Percentiles rank a stretch among this genome's conserved stretches.
phyloP scores from a whole-genome alignment of 1,140 invertebrate species.

The Atopsyche davidsoni region DNA sequence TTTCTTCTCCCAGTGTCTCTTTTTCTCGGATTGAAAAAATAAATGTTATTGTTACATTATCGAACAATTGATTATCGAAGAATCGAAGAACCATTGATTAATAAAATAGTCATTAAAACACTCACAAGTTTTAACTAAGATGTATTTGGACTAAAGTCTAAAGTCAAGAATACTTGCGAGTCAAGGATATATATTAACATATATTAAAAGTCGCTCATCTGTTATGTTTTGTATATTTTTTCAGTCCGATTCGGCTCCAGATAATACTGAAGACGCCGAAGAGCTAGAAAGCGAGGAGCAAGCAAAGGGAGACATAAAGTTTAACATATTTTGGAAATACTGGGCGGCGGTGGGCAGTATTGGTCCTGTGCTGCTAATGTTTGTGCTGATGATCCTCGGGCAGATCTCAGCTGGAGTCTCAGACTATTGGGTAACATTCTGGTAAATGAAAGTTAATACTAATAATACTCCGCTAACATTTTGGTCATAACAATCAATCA shows the following conservation, averaged over 20 bases:
- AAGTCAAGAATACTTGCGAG: neutral
- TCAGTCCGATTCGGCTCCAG: neutral
- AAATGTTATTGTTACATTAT: too few relatives aligned
- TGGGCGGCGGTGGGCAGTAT: conserved; percentile 61
- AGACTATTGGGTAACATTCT: conserved; percentile 74
- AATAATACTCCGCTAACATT: too few relatives aligned
- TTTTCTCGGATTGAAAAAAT: too few relatives aligned
- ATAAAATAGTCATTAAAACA: too few relatives aligned
- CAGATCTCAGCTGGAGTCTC: conserved; percentile 64
- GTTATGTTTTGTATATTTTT: neutral
- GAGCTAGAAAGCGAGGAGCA: conserved; percentile 42
- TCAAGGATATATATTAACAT: neutral
- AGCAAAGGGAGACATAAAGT: conserved; percentile 43
- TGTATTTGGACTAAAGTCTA: too few relatives aligned
- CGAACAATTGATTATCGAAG: too few relatives aligned
- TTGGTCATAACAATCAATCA: neutral
- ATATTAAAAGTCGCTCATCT: neutral
- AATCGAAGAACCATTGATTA: too few relatives aligned
- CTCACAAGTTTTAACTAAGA: too few relatives aligned
- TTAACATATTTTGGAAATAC: conserved; percentile 62
- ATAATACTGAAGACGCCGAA: conserved; percentile 14
- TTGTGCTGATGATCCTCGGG: conserved; percentile 59
- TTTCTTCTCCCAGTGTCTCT: too few relatives aligned
- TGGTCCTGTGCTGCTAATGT: conserved; percentile 51
- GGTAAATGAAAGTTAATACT: conserved; percentile 45